Base-by-base conservation (phyloP, 1,140 invertebrate species). In the Aphelinus atriplicis region DNA sequence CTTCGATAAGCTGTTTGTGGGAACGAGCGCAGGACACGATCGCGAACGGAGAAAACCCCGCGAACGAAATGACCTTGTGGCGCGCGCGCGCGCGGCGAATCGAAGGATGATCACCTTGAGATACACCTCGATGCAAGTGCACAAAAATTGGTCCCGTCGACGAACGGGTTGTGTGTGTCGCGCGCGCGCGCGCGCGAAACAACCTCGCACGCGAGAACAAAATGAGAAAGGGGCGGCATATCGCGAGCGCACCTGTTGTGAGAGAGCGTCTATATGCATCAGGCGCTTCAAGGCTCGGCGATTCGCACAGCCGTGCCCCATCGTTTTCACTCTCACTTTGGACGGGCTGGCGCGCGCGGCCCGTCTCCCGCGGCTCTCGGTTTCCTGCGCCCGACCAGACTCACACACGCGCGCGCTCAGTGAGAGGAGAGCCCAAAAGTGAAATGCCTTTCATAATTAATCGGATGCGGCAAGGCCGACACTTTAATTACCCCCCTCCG, bases 371-470 rank as follows among this genome's bases (percentile, higher is more conserved):
- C 26, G 26, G 26, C 63, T 66, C 64, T 67, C 61, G 71, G 55
- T 58, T 62, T 62, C 66, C 62, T 76, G 26, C 68, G 67, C 64
- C 57, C 64, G 61, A 67, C 26, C 46, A 47, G 43, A n/a, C 65
- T 26, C 68, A 47, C 50, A 47, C 60, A 77, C 26, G 26, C 26
- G 26, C 26, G 73, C 65, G 77, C 58, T 65, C 53, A 73, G 77
- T 73, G 75, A 63, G 67, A 68, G 53, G 75, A 58, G 53, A 71
- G 50, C 65, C 63, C 72, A 80, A 77, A 80, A 80, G 79, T 80
- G 76, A 78, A 80, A 80, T 71, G 75, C 2, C n/a, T 68, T 73
- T 51, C 48, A 64, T 73, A 77, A 78, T 78, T 80, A 78, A 80
- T 78, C 70, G 67, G 77, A 80, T 76, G 71, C 78, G 56, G n/a